These are phyloP conservation scores for Odocoileus hemionus DNA, from an alignment of 2,113 vertebrate species.

Conservation along the genomic window DNA sequence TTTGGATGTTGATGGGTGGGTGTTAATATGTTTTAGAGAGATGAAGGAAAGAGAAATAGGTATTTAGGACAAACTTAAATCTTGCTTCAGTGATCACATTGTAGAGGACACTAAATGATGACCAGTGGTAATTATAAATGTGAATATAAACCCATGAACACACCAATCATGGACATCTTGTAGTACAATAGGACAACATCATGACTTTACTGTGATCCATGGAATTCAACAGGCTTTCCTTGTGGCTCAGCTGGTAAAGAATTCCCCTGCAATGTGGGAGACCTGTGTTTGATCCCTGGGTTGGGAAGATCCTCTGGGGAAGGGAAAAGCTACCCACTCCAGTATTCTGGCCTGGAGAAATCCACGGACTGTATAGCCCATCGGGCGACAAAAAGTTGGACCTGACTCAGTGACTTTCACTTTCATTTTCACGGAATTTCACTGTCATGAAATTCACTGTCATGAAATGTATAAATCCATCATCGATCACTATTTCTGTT, in stretches of 20 bases:
- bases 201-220: not conserved
- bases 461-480: not conserved
- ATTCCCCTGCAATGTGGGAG: not conserved
- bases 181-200: rapidly evolving
- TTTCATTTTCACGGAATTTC: not conserved
- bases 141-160: not conserved
- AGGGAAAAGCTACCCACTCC: not conserved
- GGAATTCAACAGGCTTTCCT: not conserved
- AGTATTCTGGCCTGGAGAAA: not conserved
- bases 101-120: not conserved
- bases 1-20: too few species aligned
- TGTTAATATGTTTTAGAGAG: not conserved
- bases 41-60: not conserved
- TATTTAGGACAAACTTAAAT: not conserved
- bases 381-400: not conserved
- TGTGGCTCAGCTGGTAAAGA: not conserved
- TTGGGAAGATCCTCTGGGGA: not conserved
- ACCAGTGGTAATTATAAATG: not conserved
- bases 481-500: not conserved
- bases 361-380: not conserved
- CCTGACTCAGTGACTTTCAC: not conserved
- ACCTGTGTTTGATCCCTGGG: not conserved
- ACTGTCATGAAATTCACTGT: not conserved
- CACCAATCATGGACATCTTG: rapidly evolving
- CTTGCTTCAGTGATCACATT: not conserved